These are phyloP conservation scores for Sitta carolinensis DNA, from an alignment of 2,797 vertebrate species.

Conservation along the genomic window DNA sequence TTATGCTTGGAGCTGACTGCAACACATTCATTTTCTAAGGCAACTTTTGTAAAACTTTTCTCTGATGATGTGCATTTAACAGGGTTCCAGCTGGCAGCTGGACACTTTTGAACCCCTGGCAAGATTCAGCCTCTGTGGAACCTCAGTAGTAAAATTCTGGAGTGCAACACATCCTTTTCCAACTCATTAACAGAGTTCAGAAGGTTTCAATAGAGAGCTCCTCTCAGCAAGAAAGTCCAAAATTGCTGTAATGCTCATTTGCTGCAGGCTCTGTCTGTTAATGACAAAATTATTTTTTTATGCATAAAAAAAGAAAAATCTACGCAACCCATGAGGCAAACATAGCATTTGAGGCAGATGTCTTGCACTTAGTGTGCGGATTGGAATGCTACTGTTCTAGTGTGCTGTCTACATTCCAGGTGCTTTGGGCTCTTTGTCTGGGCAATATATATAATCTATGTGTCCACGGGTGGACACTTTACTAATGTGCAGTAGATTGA, in stretches of 20 bases:
- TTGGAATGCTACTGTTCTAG: not conserved
- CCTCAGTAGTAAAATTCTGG: not conserved
- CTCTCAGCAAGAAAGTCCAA: not conserved
- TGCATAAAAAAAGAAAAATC: not conserved
- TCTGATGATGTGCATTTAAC: not conserved
- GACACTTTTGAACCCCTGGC: not conserved
- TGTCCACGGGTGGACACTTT: not conserved
- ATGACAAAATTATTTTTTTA: not conserved
- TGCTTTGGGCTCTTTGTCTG: not conserved
- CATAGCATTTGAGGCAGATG: not conserved
- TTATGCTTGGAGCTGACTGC: not conserved
- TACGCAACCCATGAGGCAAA: not conserved
- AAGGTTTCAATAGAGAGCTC: constrained; percentile 5
- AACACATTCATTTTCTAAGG: not conserved
- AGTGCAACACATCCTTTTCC: not conserved
- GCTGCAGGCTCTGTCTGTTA: not conserved
- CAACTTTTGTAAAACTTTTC: not conserved
- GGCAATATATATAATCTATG: not conserved
- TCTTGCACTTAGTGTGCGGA: not conserved
- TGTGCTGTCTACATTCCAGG: not conserved
- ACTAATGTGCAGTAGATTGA: not conserved
- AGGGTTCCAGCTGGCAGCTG: not conserved
- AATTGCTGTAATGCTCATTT: not conserved
- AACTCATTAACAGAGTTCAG: constrained; percentile 25
- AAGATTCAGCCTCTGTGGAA: not conserved